Percentiles rank a stretch among this genome's conserved stretches.
Conservation (phyloP, 2,888 invertebrate species). For the Schrankia costaestrigalis region DNA sequence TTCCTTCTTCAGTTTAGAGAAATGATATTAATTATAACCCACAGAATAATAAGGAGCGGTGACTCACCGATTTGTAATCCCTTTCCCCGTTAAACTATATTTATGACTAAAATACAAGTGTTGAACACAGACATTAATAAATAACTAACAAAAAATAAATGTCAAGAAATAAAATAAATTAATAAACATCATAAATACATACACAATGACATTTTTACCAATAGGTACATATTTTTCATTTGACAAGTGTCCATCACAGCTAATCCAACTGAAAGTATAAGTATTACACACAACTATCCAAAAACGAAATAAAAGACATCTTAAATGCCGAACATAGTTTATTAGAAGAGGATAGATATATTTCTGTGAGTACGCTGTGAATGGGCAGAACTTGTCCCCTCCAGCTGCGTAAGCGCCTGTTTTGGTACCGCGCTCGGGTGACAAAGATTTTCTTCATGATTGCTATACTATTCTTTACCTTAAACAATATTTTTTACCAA, state of each 20-base stretch:
- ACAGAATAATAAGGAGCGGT: no score
- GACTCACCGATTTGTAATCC: no score
- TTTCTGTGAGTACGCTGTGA: conserved; percentile 45
- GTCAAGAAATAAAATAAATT: no score
- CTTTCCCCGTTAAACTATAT: no score
- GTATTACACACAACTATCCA: conserved; percentile 31
- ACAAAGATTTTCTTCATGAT: conserved; percentile 48
- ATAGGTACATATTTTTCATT: conserved; percentile 7
- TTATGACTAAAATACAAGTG: no score
- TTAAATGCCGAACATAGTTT: conserved; percentile 38
- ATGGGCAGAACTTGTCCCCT: conserved; percentile 69
- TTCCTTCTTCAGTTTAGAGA: no score
- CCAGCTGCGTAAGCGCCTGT: conserved; percentile 66
- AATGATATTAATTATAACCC: no score
- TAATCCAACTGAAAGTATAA: conserved; percentile 29
- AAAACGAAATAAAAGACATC: conserved; percentile 37
- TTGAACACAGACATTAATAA: no score
- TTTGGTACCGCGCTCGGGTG: conserved; percentile 65
- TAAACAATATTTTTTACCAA: no score
- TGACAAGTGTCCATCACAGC: conserved; percentile 15
- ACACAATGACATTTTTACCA: neutral
- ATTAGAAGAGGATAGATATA: conserved; percentile 61
- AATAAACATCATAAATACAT: neutral
- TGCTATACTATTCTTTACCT: neutral
- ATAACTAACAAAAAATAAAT: no score